Conservation (phyloP, 1,140 invertebrate species). For the Paramacrobiotus metropolitanus region DNA sequence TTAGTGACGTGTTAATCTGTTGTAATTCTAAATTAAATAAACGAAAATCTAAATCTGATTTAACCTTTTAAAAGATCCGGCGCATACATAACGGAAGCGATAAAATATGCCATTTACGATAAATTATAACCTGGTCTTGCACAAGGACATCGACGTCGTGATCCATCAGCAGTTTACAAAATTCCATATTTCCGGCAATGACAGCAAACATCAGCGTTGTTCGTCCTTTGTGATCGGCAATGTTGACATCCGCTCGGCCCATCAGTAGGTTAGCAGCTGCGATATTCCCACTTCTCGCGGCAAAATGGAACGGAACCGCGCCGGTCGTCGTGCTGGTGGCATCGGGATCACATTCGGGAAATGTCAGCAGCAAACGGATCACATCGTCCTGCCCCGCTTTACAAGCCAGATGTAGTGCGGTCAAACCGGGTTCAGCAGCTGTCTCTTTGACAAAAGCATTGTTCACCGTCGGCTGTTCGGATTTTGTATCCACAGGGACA, state of each 20-base stretch:
- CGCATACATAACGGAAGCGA: neutral
- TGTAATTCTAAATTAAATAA: conserved; percentile 7
- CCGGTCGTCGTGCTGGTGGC: conserved; percentile 93
- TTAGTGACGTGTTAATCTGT: neutral
- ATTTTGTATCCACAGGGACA: conserved; percentile 78
- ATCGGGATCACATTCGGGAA: conserved; percentile 88
- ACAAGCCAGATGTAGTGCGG: conserved; percentile 79
- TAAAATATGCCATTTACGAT: too few relatives aligned
- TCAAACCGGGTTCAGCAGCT: conserved; percentile 53
- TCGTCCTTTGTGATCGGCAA: conserved; percentile 25
- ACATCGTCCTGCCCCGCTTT: conserved; percentile 88
- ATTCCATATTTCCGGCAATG: conserved; percentile 79
- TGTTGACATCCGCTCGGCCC: conserved; percentile 38
- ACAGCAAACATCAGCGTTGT: conserved; percentile 79
- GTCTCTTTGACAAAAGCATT: conserved; percentile 24
- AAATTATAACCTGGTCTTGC: too few relatives aligned
- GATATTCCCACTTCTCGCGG: conserved; percentile 77
- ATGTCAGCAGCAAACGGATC: conserved; percentile 82
- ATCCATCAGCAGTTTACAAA: conserved; percentile 16
- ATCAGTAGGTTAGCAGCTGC: conserved; percentile 40
- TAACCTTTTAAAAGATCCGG: conserved; percentile 34
- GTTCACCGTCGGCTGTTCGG: conserved; percentile 60
- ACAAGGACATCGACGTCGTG: neutral
- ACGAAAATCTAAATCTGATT: conserved; percentile 26
- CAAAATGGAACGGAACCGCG: conserved; percentile 35